These are phyloP conservation scores for Raja brachyura DNA, from an alignment of 2,113 vertebrate species.

Conservation along the genomic window DNA sequence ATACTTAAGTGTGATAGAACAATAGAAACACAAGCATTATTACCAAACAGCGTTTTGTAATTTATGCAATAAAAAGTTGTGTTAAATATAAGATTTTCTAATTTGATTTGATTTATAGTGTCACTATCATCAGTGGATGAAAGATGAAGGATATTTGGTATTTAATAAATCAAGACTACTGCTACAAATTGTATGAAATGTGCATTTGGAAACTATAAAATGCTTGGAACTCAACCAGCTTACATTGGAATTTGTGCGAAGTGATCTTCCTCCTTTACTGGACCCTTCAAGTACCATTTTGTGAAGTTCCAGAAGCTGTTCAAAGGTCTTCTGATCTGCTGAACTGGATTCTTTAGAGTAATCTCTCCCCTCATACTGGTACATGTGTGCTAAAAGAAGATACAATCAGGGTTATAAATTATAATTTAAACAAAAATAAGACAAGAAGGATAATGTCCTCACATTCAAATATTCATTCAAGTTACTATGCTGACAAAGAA, in stretches of 20 bases:
- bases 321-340: conserved; percentile 70
- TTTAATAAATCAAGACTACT: not conserved
- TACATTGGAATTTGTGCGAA: conserved; percentile 71
- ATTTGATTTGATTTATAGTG: not conserved
- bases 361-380: conserved; percentile 83
- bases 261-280: conserved; percentile 59
- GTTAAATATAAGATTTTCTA: not conserved
- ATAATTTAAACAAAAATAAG: conserved; percentile 30
- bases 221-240: conserved; percentile 41
- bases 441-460: too few species aligned
- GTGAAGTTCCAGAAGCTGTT: conserved; percentile 66
- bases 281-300: conserved; percentile 51
- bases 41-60: not conserved
- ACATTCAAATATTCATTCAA: too few species aligned
- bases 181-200: not conserved
- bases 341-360: conserved; percentile 77
- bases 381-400: conserved; percentile 72
- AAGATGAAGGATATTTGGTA: not conserved
- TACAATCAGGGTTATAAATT: not conserved
- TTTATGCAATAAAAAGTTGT: not conserved
- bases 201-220: not conserved
- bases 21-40: not conserved
- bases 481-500: too few species aligned
- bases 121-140: not conserved
- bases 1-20: not conserved